phyloP scores from a whole-genome alignment of 2,113 vertebrate genomes.

The Tor tambroides region DNA sequence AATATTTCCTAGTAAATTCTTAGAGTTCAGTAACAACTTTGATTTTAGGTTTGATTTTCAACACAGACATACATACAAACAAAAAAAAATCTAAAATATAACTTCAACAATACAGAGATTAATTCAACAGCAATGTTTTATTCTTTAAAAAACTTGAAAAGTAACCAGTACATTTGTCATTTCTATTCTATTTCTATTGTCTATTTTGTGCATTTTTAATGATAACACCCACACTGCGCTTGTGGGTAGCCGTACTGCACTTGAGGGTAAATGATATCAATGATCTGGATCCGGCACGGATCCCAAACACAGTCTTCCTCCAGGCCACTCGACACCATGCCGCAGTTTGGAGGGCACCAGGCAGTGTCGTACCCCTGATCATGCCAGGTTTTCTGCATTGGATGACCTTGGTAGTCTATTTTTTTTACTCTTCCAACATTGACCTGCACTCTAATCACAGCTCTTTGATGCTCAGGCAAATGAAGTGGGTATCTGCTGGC shows the following conservation, averaged over 20 bases:
- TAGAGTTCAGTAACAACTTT: background rate
- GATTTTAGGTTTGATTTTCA: background rate
- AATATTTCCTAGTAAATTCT: background rate
- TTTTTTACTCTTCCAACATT: constrained; percentile 46
- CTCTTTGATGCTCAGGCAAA: background rate
- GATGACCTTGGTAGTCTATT: constrained; percentile 30
- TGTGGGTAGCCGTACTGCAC: no score
- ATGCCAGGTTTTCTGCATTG: constrained; percentile 41
- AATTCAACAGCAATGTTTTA: background rate
- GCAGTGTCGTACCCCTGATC: constrained; percentile 22
- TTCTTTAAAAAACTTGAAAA: background rate
- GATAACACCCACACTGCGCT: background rate
- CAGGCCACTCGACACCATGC: constrained; percentile 43
- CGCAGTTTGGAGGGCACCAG: constrained; percentile 48
- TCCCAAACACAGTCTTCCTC: constrained; percentile 56
- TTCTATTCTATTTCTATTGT: background rate
- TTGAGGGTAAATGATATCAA: background rate
- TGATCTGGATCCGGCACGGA: background rate
- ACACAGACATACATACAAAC: background rate
- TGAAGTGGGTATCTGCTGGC: constrained; percentile 48
- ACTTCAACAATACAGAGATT: background rate
- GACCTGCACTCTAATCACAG: constrained; percentile 7
- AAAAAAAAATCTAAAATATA: background rate
- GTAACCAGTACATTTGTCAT: background rate
- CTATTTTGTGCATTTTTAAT: background rate